phyloP scores from a whole-genome alignment of 1,140 invertebrate species.

The Macrobrachium nipponense region DNA sequence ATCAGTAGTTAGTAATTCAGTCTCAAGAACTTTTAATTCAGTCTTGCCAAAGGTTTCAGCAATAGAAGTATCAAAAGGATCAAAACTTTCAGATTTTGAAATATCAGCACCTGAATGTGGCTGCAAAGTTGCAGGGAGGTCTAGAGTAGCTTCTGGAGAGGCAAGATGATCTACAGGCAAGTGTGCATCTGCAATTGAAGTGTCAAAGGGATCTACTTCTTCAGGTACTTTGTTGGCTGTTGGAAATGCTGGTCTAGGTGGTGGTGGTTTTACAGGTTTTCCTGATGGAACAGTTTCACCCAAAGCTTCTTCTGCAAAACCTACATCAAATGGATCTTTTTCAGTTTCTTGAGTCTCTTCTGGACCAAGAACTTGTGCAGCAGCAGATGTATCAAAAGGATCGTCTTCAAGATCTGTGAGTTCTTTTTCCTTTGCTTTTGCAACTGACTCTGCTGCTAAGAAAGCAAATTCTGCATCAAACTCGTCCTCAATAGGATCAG shows the following conservation, averaged over 20 bases:
- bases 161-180: conserved; percentile 53
- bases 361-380: conserved; percentile 60
- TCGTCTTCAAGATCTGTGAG: conserved; percentile 64
- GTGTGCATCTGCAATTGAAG: conserved; percentile 55
- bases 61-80: conserved; percentile 65
- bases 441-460: conserved; percentile 79
- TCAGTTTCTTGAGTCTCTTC: conserved; percentile 58
- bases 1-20: conserved; percentile 56
- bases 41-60: conserved; percentile 62
- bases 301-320: conserved; percentile 76
- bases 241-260: conserved; percentile 52
- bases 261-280: conserved; percentile 18
- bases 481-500: conserved; percentile 68
- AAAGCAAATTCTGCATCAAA: conserved; percentile 80
- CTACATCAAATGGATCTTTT: conserved; percentile 87
- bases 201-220: conserved; percentile 62
- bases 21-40: conserved; percentile 62
- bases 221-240: conserved; percentile 32
- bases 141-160: conserved; percentile 56
- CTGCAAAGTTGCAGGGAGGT: conserved; percentile 60
- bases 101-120: conserved; percentile 44
- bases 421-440: conserved; percentile 68
- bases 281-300: background rate
- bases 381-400: conserved; percentile 66
- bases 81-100: conserved; percentile 59